Percentiles rank a stretch among this genome's conserved stretches.
phyloP scores from a whole-genome alignment of 2,113 vertebrate species.

The Emberiza fucata region DNA sequence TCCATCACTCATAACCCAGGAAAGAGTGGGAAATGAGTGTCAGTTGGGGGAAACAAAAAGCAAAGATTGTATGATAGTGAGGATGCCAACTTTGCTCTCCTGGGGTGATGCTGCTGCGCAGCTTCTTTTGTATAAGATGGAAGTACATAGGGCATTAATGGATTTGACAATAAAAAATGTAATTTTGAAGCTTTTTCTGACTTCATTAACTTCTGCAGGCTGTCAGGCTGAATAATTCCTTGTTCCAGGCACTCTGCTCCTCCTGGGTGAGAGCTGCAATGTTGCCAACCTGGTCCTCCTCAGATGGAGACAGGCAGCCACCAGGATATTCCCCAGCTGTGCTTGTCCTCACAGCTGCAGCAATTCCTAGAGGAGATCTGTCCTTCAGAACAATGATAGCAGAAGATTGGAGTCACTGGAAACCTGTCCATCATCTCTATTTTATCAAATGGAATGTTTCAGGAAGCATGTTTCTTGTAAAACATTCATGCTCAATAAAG shows the following conservation, averaged over 20 bases:
- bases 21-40: background rate
- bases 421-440: background rate
- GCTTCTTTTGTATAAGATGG: background rate
- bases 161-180: background rate
- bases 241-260: background rate
- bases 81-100: background rate
- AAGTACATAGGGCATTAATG: background rate
- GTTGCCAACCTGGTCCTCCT: background rate
- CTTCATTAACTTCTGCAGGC: background rate
- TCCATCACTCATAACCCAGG: background rate
- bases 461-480: background rate
- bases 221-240: background rate
- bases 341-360: background rate
- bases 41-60: background rate
- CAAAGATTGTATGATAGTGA: background rate
- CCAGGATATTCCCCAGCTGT: background rate
- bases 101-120: background rate
- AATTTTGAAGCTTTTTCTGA: background rate
- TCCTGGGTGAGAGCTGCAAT: background rate
- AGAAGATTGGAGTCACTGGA: background rate
- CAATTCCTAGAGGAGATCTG: background rate
- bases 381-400: background rate
- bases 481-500: background rate
- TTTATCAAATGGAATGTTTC: background rate
- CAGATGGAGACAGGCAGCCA: background rate